Evolutionary conservation across 1,140 invertebrate species (phyloP).

Genomic region (Euwallacea fornicatus): DNA sequence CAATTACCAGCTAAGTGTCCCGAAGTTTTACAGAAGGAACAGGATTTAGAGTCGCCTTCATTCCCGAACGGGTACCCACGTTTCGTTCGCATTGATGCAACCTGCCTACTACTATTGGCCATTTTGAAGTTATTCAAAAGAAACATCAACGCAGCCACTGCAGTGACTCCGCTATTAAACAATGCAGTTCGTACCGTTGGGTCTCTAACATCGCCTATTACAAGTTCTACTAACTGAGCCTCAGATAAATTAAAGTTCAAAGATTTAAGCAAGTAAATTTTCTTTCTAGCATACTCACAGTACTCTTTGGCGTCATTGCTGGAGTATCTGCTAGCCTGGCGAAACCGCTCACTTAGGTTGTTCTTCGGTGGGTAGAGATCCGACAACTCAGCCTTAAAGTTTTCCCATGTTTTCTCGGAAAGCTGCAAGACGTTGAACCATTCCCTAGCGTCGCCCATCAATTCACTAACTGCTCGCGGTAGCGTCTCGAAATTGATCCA

Average conservation of each 20-base stretch:
- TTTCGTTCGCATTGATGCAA: no score
- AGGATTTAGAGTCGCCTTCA: no score
- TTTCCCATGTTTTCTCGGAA: not conserved
- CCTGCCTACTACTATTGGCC: no score
- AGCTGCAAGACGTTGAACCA: not conserved
- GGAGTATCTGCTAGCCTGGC: not conserved
- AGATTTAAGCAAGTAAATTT: slow-evolving; percentile 10
- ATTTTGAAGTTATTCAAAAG: no score
- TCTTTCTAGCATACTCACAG: slow-evolving; percentile 24
- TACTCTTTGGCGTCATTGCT: slow-evolving; percentile 1
- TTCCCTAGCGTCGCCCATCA: not conserved
- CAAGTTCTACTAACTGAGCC: slow-evolving; percentile 8
- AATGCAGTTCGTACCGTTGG: slow-evolving; percentile 4
- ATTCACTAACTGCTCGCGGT: not conserved
- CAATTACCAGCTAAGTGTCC: no score
- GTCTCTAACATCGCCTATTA: slow-evolving; percentile 9
- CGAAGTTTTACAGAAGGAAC: no score
- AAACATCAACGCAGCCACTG: no score
- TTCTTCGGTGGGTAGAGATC: slow-evolving; percentile 1
- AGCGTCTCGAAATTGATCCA: not conserved
- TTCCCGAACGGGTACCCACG: no score
- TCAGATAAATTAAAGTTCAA: slow-evolving; percentile 15
- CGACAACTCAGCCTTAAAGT: not conserved
- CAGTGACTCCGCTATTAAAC: no score
- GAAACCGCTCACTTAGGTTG: not conserved